These are phyloP conservation scores for Columbina picui DNA, from an alignment of 2,113 vertebrate species.

Conservation along the genomic window DNA sequence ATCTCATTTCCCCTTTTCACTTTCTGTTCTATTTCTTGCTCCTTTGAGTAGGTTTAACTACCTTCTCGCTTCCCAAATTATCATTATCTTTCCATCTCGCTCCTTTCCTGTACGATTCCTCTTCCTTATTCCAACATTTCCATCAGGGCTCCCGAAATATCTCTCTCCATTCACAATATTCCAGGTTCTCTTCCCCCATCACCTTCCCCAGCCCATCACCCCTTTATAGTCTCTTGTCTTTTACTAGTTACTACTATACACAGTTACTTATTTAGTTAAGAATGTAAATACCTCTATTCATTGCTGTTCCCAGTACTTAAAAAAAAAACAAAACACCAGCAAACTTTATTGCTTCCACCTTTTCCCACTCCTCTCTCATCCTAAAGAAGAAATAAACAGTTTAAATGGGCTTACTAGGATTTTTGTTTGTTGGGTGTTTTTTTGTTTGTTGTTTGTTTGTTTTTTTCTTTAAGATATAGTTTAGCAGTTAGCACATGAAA, in stretches of 20 bases:
- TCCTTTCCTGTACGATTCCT: neutral
- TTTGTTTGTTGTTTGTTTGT: neutral
- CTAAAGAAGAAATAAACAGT: neutral
- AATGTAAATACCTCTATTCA: neutral
- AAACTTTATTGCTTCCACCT: neutral
- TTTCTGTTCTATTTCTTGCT: neutral
- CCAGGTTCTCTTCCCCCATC: neutral
- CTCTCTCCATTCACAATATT: neutral
- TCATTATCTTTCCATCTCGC: neutral
- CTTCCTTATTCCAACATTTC: neutral
- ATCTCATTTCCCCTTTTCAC: neutral
- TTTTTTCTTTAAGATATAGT: neutral
- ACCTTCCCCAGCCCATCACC: neutral
- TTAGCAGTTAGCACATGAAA: neutral
- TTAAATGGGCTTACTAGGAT: neutral
- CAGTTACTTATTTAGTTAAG: neutral
- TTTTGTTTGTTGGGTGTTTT: neutral
- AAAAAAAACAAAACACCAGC: accelerated
- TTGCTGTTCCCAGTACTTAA: neutral
- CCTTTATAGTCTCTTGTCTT: neutral
- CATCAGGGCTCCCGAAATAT: neutral
- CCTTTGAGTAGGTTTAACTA: neutral
- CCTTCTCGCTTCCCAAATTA: neutral
- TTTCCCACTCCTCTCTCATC: neutral
- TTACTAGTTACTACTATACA: neutral